Conservation (phyloP, 2,113 vertebrate species). For the Triplophysa tibetana region DNA sequence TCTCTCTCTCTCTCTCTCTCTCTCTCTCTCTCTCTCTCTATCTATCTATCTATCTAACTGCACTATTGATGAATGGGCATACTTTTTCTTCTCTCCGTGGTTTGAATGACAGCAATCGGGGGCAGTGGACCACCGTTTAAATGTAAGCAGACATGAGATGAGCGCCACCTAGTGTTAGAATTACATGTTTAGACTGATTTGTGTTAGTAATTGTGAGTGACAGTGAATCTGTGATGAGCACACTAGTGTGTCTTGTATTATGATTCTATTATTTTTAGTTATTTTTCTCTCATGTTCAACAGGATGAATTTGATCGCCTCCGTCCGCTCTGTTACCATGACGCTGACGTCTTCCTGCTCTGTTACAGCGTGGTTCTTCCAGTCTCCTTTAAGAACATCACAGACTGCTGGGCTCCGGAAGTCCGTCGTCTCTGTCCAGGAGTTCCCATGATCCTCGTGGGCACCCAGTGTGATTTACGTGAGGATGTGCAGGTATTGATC, state of each 20-base stretch:
- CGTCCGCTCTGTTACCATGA: constrained; percentile 86
- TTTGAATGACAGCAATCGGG: constrained; percentile 32
- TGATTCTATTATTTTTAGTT: too few species aligned
- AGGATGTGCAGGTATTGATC: constrained; percentile 90
- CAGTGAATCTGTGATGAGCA: not conserved
- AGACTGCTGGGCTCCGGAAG: constrained; percentile 84
- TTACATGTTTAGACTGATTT: not conserved
- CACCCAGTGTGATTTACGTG: constrained; percentile 86
- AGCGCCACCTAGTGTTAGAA: constrained; percentile 5
- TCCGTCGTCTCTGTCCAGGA: constrained; percentile 81
- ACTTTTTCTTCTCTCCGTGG: constrained; percentile 4
- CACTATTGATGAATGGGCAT: not conserved
- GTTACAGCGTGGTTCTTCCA: constrained; percentile 88
- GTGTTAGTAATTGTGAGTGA: not conserved
- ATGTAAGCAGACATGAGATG: constrained; percentile 63
- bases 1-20: not conserved
- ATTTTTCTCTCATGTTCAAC: not conserved
- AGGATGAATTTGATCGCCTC: constrained; percentile 88
- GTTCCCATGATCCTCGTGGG: constrained; percentile 84
- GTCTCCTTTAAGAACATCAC: constrained; percentile 83
- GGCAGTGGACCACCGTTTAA: constrained; percentile 2
- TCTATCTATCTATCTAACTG: not conserved
- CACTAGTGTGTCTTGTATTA: not conserved
- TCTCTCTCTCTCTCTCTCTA: not conserved
- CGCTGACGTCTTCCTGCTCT: constrained; percentile 87